Evolutionary conservation across 2,113 vertebrate species (phyloP).

Genomic region (Rhea americana): DNA sequence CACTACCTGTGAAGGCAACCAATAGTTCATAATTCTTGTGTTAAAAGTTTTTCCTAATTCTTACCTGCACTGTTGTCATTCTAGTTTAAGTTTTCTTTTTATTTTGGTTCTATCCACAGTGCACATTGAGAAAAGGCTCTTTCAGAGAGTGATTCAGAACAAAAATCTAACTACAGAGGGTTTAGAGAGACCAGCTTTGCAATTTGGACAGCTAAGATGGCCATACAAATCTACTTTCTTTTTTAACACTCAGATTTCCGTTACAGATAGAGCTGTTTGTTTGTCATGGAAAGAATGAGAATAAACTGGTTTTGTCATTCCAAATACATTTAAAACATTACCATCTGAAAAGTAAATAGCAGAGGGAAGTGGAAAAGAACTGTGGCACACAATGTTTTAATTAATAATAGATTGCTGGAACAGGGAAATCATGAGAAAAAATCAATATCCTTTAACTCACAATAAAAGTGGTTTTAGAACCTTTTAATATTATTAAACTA

Average conservation of each 20-base stretch:
- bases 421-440: conserved; percentile 56
- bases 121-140: neutral
- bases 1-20: neutral
- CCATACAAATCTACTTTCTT: neutral
- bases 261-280: neutral
- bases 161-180: neutral
- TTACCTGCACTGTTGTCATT: neutral
- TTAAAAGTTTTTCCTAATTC: neutral
- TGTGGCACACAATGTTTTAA: conserved; percentile 51
- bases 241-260: neutral
- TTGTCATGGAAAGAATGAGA: conserved; percentile 5
- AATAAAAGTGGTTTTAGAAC: conserved; percentile 35
- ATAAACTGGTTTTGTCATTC: neutral
- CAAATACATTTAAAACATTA: neutral
- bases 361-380: conserved; percentile 9
- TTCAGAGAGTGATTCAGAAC: neutral
- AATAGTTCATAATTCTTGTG: neutral
- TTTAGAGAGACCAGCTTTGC: neutral
- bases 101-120: neutral
- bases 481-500: conserved; percentile 37
- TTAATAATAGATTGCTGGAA: conserved; percentile 47
- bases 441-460: conserved; percentile 47
- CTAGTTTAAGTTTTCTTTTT: neutral
- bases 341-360: conserved; percentile 8
- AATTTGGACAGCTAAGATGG: neutral